Percentiles rank a stretch among this genome's conserved stretches.
phyloP scores from a whole-genome alignment of 30 jellyfish, hydroid and myxozoan genomes.

The Hydractinia symbiolongicarpus region DNA sequence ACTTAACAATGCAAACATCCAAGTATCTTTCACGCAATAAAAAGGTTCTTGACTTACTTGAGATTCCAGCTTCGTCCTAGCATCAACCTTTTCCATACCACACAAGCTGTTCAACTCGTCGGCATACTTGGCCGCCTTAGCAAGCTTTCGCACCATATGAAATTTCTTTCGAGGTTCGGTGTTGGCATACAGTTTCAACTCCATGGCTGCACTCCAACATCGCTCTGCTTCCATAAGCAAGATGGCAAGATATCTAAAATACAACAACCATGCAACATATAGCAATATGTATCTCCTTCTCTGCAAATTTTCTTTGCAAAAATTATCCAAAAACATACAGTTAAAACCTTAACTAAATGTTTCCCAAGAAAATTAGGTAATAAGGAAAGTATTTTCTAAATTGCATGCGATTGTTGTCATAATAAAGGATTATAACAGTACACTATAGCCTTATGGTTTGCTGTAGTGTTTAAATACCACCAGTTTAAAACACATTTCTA shows the following conservation, averaged over 20 bases:
- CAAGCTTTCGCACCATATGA: conserved; percentile 93
- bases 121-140: conserved; percentile 86
- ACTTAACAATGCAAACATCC: too few relatives aligned
- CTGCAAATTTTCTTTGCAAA: background rate
- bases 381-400: background rate
- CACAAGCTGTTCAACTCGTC: conserved; percentile 70
- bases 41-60: conserved; percentile 39
- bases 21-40: too few relatives aligned
- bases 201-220: conserved; percentile 99
- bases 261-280: too few relatives aligned
- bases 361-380: background rate
- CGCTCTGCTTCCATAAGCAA: conserved; percentile 94
- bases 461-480: too few relatives aligned
- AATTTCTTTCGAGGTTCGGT: conserved; percentile 97
- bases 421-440: too few relatives aligned
- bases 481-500: too few relatives aligned
- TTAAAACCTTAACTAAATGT: too few relatives aligned
- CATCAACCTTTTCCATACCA: conserved; percentile 84
- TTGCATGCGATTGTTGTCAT: background rate
- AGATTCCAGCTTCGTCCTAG: conserved; percentile 89
- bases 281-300: background rate
- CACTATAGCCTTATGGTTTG: too few relatives aligned
- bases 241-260: conserved; percentile 58
- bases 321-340: background rate
- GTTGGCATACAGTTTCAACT: conserved; percentile 84